Evolutionary conservation across 2,888 invertebrate genomes (phyloP).

Genomic region (Drosophila nigritarsus): DNA sequence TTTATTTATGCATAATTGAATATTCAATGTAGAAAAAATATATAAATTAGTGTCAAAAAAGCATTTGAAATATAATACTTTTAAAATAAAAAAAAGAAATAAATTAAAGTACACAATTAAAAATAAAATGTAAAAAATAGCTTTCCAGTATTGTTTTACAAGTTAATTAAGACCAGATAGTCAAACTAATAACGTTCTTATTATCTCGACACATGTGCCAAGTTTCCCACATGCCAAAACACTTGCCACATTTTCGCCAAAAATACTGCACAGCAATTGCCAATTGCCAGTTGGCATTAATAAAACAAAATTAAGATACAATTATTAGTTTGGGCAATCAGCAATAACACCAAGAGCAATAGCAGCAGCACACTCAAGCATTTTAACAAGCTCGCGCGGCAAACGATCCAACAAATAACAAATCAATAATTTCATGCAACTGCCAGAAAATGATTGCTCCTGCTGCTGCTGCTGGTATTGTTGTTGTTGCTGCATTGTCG

Average conservation of each 20-base stretch:
- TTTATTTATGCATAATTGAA: background rate
- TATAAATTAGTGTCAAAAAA: background rate
- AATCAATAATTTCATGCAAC: conserved; percentile 76
- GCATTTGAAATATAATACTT: background rate
- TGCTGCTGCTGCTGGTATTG: conserved; percentile 32
- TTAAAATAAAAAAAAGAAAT: background rate
- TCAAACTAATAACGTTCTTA: background rate
- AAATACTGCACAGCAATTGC: conserved; percentile 24
- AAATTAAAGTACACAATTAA: background rate
- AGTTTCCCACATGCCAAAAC: conserved; percentile 20
- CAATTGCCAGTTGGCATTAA: conserved; percentile 51
- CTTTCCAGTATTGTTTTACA: background rate
- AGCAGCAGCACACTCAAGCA: conserved; percentile 38
- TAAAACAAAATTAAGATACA: conserved; percentile 70
- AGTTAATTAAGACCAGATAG: background rate
- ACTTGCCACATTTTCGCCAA: conserved; percentile 23
- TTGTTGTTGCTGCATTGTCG: conserved; percentile 52
- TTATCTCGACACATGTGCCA: conserved; percentile 7
- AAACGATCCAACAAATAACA: conserved; percentile 67
- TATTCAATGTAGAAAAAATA: background rate
- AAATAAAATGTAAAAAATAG: background rate
- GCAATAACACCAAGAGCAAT: conserved; percentile 31
- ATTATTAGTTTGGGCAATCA: conserved; percentile 66
- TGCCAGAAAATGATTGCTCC: conserved; percentile 63
- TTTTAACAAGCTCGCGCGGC: conserved; percentile 66